Percentiles rank a stretch among this genome's conserved stretches.
Evolutionary conservation across 2,797 vertebrate genomes (phyloP).

Genomic region (Melanotaenia nigrans): DNA sequence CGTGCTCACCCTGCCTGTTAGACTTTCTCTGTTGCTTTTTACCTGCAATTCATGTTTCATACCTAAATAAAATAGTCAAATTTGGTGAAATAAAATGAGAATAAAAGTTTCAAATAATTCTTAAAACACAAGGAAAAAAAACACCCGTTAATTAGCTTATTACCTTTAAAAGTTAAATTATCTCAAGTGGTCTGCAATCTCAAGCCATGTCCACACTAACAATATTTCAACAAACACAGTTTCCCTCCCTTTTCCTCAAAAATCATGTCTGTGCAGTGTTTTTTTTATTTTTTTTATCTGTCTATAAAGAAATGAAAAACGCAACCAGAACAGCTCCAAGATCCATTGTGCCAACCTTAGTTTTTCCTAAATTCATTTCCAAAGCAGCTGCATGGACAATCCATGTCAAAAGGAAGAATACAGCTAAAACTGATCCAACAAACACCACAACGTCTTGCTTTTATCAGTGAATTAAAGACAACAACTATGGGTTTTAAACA

Average conservation of each 20-base stretch:
- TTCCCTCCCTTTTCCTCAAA: too few species aligned
- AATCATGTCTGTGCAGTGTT: too few species aligned
- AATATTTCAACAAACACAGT: too few species aligned
- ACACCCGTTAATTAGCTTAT: background rate
- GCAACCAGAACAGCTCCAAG: too few species aligned
- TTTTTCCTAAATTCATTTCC: too few species aligned
- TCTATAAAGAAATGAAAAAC: too few species aligned
- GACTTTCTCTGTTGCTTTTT: background rate
- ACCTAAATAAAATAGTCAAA: background rate
- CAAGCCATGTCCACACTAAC: background rate
- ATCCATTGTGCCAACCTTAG: too few species aligned
- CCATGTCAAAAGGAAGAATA: background rate
- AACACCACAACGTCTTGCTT: too few species aligned
- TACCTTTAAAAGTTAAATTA: background rate
- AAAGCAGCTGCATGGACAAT: too few species aligned
- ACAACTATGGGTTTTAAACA: slow-evolving; percentile 5
- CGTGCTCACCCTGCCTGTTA: background rate
- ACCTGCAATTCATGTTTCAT: background rate
- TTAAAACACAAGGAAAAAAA: too few species aligned
- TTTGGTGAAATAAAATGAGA: background rate
- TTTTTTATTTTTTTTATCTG: too few species aligned
- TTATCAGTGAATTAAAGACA: background rate
- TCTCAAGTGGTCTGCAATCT: background rate
- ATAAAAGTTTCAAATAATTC: background rate
- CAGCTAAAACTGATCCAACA: background rate